Evolutionary conservation across 2,113 vertebrate species (phyloP), one percentile per base, ranked within the genome.

Genomic region (Fregata magnificens): DNA sequence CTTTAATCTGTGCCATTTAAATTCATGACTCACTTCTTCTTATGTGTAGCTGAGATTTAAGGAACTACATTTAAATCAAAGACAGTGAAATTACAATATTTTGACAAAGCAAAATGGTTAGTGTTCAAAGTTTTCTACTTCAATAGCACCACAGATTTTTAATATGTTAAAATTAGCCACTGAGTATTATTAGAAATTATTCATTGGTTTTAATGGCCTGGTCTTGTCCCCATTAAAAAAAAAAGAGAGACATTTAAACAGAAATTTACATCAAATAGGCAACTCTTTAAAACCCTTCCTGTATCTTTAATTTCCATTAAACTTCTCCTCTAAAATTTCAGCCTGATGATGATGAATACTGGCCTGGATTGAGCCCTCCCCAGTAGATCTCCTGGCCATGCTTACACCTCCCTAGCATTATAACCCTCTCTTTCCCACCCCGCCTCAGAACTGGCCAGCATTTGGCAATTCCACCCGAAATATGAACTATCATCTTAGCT

Each of bases 71-170:
- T 95, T 95, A 84, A 85, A 91, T 77, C 79, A 96, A 85, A 95
- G 74, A 63, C 76, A 90, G 58, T 49, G 63, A 96, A 91, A 73
- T 94, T 97, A 73, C 32, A 96, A 95, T 93, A 97, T 96, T 97
- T 97, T 97, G 96, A 97, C 85, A 97, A 85, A 93, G 38, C 8
- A 52, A 92, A 85, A 63, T 81, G 78, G 66, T 90, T 90, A 91
- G 34, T n/a, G 76, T 74, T 94, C 79, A 76, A 96, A 97, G 71
- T 74, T 84, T 90, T 89, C 59, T 49, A 83, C 67, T 95, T 95
- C 91, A 95, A 22, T 63, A 77, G 45, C 32, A 78, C 34, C 66
- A 82, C 25, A 56, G 32, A 84, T 22, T 85, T 94, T 80, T 77
- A 94, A 55, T 74, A 82, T 36, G n/a, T 20, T 94, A 81, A 91